Percentiles rank a stretch among this genome's conserved stretches.
Evolutionary conservation across 2,797 vertebrate species (phyloP).

Genomic region (Nannoperca australis): DNA sequence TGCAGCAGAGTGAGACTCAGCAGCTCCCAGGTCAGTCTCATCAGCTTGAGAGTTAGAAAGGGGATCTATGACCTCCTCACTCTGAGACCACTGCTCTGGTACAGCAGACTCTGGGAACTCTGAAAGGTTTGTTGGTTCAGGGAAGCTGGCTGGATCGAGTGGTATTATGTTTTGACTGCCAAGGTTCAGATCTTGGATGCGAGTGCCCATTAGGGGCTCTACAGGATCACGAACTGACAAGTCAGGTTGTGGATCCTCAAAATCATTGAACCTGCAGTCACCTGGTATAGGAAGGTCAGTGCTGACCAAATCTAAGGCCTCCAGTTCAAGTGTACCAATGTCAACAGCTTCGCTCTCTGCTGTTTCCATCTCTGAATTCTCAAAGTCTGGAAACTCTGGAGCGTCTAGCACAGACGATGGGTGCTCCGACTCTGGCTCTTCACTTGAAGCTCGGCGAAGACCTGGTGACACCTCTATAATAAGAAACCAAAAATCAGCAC

Average conservation of each 20-base stretch:
- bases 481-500: conserved; percentile 44
- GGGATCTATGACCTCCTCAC: conserved; percentile 34
- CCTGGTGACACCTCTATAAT: conserved; percentile 58
- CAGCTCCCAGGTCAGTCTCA: conserved; percentile 42
- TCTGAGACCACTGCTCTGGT: conserved; percentile 50
- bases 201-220: conserved; percentile 20
- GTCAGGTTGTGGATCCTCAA: conserved; percentile 37
- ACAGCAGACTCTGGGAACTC: conserved; percentile 52
- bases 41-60: conserved; percentile 41
- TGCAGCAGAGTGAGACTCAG: conserved; percentile 48
- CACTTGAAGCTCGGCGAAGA: conserved; percentile 9
- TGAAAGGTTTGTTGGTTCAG: conserved; percentile 61
- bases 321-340: conserved; percentile 66
- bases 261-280: conserved; percentile 6
- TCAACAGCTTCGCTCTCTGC: conserved; percentile 57
- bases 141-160: conserved; percentile 63
- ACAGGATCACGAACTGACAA: conserved; percentile 17
- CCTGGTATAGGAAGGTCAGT: conserved; percentile 29
- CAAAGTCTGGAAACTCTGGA: conserved; percentile 81
- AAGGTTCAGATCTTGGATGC: conserved; percentile 59
- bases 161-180: conserved; percentile 61
- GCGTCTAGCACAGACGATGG: conserved; percentile 49
- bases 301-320: conserved; percentile 57
- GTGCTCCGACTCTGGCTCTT: conserved; percentile 36
- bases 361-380: conserved; percentile 63